Conservation (phyloP, 2,797 vertebrate species). For the Mormyrus hasselquistii region DNA sequence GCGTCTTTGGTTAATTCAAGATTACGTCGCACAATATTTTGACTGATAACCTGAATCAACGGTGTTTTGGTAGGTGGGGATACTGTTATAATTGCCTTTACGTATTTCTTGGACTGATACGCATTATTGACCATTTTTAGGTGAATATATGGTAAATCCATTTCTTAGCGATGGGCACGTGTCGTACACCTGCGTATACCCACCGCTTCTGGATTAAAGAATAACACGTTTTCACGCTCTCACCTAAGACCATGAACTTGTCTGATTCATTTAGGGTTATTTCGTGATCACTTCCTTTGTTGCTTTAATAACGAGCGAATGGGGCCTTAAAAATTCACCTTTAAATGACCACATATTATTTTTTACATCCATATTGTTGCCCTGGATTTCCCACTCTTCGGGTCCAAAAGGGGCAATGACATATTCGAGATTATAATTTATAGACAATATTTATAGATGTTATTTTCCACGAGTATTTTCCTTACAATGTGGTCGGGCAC, state of each 20-base stretch:
- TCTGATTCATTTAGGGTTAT: neutral
- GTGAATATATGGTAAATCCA: neutral
- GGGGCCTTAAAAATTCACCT: slow-evolving; percentile 2
- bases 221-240: neutral
- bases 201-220: neutral
- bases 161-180: neutral
- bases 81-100: neutral
- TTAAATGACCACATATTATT: neutral
- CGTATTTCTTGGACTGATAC: neutral
- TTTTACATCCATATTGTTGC: neutral
- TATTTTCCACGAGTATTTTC: neutral
- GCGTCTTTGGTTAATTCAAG: neutral
- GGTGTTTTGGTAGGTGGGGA: neutral
- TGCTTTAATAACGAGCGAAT: neutral
- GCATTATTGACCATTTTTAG: neutral
- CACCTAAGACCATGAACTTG: neutral
- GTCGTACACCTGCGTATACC: neutral
- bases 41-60: neutral
- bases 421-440: neutral
- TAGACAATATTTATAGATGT: neutral
- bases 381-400: neutral
- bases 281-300: neutral
- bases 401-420: neutral
- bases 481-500: neutral
- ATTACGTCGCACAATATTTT: neutral